Conservation (phyloP, 2,113 vertebrate species). For the Coptodon bakossiorum region DNA sequence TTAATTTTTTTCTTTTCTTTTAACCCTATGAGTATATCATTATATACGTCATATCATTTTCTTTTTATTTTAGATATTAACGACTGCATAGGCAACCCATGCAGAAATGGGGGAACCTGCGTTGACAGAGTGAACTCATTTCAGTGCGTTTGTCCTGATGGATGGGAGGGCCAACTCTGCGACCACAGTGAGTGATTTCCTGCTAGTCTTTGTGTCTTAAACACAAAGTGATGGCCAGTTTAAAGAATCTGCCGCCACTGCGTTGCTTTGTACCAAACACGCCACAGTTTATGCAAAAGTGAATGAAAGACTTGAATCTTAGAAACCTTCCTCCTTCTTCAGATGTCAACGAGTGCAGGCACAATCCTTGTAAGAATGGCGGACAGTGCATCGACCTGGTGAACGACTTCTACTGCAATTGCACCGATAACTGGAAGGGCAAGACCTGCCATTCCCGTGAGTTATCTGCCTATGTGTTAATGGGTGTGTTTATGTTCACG, state of each 20-base stretch:
- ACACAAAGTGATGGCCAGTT: background rate
- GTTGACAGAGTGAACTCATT: conserved; percentile 88
- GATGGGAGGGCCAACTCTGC: conserved; percentile 93
- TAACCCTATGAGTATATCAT: background rate
- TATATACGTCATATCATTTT: background rate
- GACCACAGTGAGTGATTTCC: conserved; percentile 78
- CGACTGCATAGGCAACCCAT: conserved; percentile 84
- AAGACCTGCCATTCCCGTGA: conserved; percentile 97
- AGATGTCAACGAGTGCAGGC: conserved; percentile 93
- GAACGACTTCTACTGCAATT: conserved; percentile 93
- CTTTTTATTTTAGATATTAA: conserved; percentile 78
- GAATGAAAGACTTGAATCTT: background rate
- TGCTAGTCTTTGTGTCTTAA: background rate
- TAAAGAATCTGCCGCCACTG: background rate
- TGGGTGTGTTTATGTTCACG: background rate
- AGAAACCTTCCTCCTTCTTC: background rate
- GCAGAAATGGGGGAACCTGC: conserved; percentile 90
- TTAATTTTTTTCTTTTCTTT: background rate
- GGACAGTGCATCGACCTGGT: conserved; percentile 87
- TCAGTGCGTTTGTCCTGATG: conserved; percentile 89
- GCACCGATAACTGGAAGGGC: conserved; percentile 90
- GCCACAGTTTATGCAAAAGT: background rate
- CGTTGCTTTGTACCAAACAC: background rate
- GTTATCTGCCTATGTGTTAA: conserved; percentile 43
- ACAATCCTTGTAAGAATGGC: conserved; percentile 89